Base-by-base conservation (phyloP, 1,140 invertebrate species). In the Melitaea cinxia region DNA sequence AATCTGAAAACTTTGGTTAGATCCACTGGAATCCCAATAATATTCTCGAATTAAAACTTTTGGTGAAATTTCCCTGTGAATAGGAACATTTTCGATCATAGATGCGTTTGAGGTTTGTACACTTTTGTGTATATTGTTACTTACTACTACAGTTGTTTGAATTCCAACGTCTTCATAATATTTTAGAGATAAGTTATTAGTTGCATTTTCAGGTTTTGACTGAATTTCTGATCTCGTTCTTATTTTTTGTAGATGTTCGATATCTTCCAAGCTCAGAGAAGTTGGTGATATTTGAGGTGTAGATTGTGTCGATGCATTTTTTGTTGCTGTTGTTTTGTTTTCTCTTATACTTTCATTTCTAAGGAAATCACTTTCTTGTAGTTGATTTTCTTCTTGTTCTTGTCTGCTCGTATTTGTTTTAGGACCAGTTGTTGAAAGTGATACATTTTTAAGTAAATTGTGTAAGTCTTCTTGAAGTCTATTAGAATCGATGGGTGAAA, bases 11-110 rank as follows among this genome's bases (percentile, higher is more conserved):
- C 65, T 59, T 26, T 59, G 47, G 1, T 54, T 63, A 4, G 57
- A 61, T n/a, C 28, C 37, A 26, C n/a, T 59, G n/a, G 65, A 56
- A 49, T 75, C 70, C 73, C 71, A 76, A 49, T 64, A 54, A 50
- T 66, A 70, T 14, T 73, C 73, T 35, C 66, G 64, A 7, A 73
- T 24, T 14, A 70, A 33, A 4, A 76, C 42, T 35, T 66, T 62
- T 6, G 70, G 73, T 4, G 62, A 73, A 45, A 70, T n/a, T 53
- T 59, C 60, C 53, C 49, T 65, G 35, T 47, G 21, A n/a, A 61
- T 28, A 15, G 21, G 10, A 26, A 12, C 5, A 4, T 12, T 47
- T 17, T 24, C 19, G 1, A 26, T 54, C 19, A 30, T n/a, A 5
- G 50, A 26, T 26, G n/a, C 49, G 10, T 50, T 53, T 9, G 33